Evolutionary conservation across 2,797 vertebrate species (phyloP), one percentile per base, ranked within the genome.

Genomic region (Phoeniculus purpureus): DNA sequence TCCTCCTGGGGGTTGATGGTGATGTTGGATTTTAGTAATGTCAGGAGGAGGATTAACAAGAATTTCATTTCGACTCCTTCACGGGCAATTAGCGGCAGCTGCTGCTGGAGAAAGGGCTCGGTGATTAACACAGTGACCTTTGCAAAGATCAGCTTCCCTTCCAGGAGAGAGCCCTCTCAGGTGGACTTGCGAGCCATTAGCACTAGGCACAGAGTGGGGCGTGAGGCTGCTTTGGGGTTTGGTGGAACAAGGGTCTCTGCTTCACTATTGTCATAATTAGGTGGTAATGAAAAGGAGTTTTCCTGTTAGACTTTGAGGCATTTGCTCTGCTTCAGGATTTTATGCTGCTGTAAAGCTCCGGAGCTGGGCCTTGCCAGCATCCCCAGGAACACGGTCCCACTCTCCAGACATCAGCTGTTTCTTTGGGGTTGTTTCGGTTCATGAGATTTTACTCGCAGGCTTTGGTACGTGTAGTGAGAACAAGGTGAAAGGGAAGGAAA

Each of bases 61-160:
- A 88, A 87, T 94, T 94, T 92, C 37, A 91, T 87, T 90, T 92
- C 3, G 0, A 70, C 89, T 94, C 93, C 92, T 96, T 95, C 92
- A 77, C 77, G 84, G 85, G 87, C 93, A 91, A 94, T 95, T 96
- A 94, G 75, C 1, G 1, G 51, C 82, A 93, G 91, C 93, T 94
- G 89, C 92, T 75, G 87, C 85, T 86, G 27, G 85, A 76, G 93
- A 86, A 90, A 78, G 79, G 89, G 71, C 3, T 11, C 80, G 73
- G 90, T 92, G 94, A 90, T 95, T 95, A 96, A 81, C 90, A 81
- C 37, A 22, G 76, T 92, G 86, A 96, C 91, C 95, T 95, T 94
- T 94, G 92, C 79, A 91, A 74, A 87, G 80, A 81, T 68, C 67
- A 9, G 71, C 81, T 90, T 95, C 73, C 74, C 70, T 65, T 89